Conservation (phyloP, 2,888 invertebrate species). For the Molorchus minor region DNA sequence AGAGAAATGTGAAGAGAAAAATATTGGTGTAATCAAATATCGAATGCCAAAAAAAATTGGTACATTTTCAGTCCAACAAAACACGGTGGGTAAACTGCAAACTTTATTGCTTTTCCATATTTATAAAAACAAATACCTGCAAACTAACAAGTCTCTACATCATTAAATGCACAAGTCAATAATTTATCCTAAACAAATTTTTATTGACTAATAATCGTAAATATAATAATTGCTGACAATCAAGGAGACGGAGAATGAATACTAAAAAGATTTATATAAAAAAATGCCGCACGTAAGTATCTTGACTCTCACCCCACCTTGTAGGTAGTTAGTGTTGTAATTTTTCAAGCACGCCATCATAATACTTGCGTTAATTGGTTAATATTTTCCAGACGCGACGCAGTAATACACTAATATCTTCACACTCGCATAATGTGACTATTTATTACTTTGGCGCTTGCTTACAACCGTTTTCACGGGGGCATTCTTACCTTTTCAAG, state of each 20-base stretch:
- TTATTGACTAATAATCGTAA: slow-evolving; percentile 24
- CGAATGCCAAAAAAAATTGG: too few relatives aligned
- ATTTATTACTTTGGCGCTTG: slow-evolving; percentile 22
- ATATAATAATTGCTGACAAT: slow-evolving; percentile 19
- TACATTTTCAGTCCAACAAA: too few relatives aligned
- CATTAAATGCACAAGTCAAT: slow-evolving; percentile 9
- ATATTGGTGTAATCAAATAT: too few relatives aligned
- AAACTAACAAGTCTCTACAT: too few relatives aligned
- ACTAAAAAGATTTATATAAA: slow-evolving; percentile 18
- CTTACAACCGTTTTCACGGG: background rate
- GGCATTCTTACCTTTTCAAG: too few relatives aligned
- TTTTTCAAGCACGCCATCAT: slow-evolving; percentile 4
- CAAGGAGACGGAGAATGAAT: slow-evolving; percentile 6
- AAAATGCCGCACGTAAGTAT: slow-evolving; percentile 13
- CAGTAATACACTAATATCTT: slow-evolving; percentile 15
- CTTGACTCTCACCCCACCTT: slow-evolving; percentile 17
- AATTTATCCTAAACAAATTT: slow-evolving; percentile 18
- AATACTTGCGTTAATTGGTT: slow-evolving; percentile 20
- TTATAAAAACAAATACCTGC: too few relatives aligned
- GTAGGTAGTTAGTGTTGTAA: slow-evolving; percentile 14
- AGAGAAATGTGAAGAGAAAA: too few relatives aligned
- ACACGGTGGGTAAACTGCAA: too few relatives aligned
- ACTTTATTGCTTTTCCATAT: too few relatives aligned
- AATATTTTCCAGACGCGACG: slow-evolving; percentile 21
- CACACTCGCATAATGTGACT: slow-evolving; percentile 23